Evolutionary conservation across 2,888 invertebrate genomes (phyloP).

Genomic region (Leptinotarsa haldemani): DNA sequence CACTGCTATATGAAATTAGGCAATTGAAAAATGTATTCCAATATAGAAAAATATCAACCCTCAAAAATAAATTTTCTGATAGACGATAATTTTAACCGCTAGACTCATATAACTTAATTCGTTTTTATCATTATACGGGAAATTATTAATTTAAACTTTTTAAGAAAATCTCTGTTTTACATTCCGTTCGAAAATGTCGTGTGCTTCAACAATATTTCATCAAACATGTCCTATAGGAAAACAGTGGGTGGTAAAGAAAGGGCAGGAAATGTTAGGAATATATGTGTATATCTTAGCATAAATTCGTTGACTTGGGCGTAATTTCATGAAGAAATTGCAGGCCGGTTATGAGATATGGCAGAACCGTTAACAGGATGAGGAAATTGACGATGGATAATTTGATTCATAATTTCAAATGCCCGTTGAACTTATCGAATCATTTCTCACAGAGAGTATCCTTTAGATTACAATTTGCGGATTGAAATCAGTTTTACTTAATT

Average conservation of each 20-base stretch:
- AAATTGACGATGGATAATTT: neutral
- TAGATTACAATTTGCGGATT: neutral
- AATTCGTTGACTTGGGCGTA: constrained; percentile 15
- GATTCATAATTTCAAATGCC: neutral
- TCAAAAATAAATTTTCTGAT: no score
- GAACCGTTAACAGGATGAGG: constrained; percentile 3
- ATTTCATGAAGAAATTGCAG: neutral
- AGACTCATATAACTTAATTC: no score
- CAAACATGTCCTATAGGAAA: constrained; percentile 5
- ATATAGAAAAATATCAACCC: no score
- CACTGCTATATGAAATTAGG: no score
- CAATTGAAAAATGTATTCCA: no score
- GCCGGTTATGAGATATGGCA: constrained; percentile 3
- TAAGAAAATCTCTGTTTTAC: neutral
- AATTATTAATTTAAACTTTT: neutral
- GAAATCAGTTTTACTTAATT: no score
- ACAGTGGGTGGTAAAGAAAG: constrained; percentile 10
- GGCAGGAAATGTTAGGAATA: neutral
- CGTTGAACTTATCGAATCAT: neutral
- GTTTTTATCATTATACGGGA: neutral
- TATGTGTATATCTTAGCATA: constrained; percentile 14
- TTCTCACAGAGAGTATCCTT: neutral
- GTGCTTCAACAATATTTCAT: constrained; percentile 2
- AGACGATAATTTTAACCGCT: no score
- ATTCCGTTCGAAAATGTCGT: constrained; percentile 8